Percentiles rank a stretch among this genome's conserved stretches.
phyloP scores from a whole-genome alignment of 2,888 invertebrate genomes.

The Horisme vitalbata region DNA sequence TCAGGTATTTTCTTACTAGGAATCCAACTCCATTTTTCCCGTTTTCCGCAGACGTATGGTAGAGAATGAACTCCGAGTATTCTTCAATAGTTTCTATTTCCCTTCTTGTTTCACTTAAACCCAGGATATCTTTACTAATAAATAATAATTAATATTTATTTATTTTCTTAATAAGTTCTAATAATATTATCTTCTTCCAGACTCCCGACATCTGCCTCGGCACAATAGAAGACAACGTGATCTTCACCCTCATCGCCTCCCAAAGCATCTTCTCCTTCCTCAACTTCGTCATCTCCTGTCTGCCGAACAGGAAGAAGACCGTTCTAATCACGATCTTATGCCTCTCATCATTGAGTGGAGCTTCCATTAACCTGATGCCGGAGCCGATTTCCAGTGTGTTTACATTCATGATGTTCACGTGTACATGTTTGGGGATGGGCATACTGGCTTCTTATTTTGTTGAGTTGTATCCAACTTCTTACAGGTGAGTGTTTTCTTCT shows the following conservation, averaged over 20 bases:
- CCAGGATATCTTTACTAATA: too few species aligned
- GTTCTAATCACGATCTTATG: constrained; percentile 73
- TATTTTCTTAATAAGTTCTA: too few species aligned
- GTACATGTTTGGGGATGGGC: constrained; percentile 72
- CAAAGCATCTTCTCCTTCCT: constrained; percentile 84
- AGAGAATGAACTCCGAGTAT: too few species aligned
- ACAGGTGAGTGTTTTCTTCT: constrained; percentile 49
- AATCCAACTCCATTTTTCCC: too few species aligned
- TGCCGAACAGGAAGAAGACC: constrained; percentile 78
- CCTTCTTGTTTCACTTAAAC: too few species aligned
- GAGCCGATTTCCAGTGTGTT: constrained; percentile 70
- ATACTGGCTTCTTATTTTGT: constrained; percentile 74
- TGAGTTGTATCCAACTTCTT: constrained; percentile 71
- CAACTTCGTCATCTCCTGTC: constrained; percentile 81
- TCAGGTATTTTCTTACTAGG: too few species aligned
- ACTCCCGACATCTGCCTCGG: constrained; percentile 68
- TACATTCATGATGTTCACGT: constrained; percentile 67
- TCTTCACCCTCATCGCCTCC: constrained; percentile 85
- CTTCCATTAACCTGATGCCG: constrained; percentile 62
- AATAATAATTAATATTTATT: too few species aligned
- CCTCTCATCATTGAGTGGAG: constrained; percentile 80
- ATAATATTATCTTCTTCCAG: constrained; percentile 53
- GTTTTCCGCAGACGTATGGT: too few species aligned
- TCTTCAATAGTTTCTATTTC: too few species aligned
- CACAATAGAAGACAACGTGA: constrained; percentile 82